Conservation (phyloP, 2,888 invertebrate species). For the Heteropelma amictum region DNA sequence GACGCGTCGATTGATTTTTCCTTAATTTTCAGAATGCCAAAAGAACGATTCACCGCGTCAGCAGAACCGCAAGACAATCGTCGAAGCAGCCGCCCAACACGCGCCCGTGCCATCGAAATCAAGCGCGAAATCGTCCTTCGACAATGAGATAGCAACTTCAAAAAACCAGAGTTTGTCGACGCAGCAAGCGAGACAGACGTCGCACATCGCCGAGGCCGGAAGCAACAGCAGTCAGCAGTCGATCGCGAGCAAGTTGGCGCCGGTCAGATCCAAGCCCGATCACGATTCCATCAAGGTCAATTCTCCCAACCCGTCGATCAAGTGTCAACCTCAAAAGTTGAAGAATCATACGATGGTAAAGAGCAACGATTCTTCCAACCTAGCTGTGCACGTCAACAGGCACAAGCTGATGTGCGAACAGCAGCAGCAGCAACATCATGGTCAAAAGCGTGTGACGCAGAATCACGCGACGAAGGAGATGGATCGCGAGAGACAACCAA, state of each 20-base stretch:
- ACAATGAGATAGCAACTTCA: constrained; percentile 63
- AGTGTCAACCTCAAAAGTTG: constrained; percentile 68
- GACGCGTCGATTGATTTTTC: background rate
- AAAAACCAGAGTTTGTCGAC: constrained; percentile 41
- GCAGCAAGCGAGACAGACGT: constrained; percentile 42
- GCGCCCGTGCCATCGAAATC: constrained; percentile 61
- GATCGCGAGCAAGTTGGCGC: constrained; percentile 58
- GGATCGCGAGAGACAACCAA: constrained; percentile 57
- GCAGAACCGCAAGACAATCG: constrained; percentile 65
- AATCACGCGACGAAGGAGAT: constrained; percentile 67
- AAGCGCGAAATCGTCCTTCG: constrained; percentile 64
- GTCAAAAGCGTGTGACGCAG: constrained; percentile 67
- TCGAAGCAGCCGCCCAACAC: constrained; percentile 60
- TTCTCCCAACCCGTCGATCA: constrained; percentile 56
- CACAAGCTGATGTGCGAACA: constrained; percentile 57
- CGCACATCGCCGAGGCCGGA: constrained; percentile 44
- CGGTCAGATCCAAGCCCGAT: constrained; percentile 64
- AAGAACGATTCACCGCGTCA: constrained; percentile 70
- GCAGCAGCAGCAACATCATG: constrained; percentile 57
- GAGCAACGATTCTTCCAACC: constrained; percentile 54
- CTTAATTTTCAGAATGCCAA: constrained; percentile 75
- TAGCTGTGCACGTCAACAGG: constrained; percentile 64
- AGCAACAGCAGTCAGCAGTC: constrained; percentile 61
- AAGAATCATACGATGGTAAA: constrained; percentile 71
- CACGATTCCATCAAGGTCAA: constrained; percentile 59